Conservation (phyloP, 53 echinoderm and acorn worm species). For the Arbacia lixula region DNA sequence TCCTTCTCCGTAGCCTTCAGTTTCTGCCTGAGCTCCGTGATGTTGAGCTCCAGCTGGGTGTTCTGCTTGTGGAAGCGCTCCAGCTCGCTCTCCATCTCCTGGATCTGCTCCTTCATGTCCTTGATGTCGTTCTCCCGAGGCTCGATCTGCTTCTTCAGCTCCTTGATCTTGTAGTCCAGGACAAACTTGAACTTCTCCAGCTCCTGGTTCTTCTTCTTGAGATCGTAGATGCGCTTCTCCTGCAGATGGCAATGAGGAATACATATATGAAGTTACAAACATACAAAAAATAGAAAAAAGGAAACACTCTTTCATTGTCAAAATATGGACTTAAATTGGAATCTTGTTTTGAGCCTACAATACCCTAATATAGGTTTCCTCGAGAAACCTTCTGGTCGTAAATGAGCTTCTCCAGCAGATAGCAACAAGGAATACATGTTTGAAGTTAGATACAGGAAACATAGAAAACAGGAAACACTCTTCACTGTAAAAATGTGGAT, state of each 20-base stretch:
- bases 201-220: conserved; percentile 99
- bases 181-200: conserved; percentile 99
- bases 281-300: background rate
- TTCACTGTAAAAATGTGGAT: too few relatives aligned
- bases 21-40: conserved; percentile 93
- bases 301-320: too few relatives aligned
- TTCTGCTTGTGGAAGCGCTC: conserved; percentile 99
- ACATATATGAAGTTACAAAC: background rate
- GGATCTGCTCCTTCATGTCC: conserved; percentile 99
- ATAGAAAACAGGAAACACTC: too few relatives aligned
- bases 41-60: conserved; percentile 96
- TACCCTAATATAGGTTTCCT: too few relatives aligned
- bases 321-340: too few relatives aligned
- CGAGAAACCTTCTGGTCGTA: too few relatives aligned
- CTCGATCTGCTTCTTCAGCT: conserved; percentile 99
- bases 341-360: too few relatives aligned
- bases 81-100: conserved; percentile 99
- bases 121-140: conserved; percentile 99
- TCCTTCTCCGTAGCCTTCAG: conserved; percentile 99
- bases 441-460: too few relatives aligned
- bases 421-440: too few relatives aligned
- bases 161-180: conserved; percentile 99
- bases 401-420: too few relatives aligned
- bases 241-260: conserved; percentile 8
- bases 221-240: conserved; percentile 99